These are phyloP conservation scores for Zaprionus vittiger DNA, from an alignment of 1,140 invertebrate genomes.

Conservation along the genomic window DNA sequence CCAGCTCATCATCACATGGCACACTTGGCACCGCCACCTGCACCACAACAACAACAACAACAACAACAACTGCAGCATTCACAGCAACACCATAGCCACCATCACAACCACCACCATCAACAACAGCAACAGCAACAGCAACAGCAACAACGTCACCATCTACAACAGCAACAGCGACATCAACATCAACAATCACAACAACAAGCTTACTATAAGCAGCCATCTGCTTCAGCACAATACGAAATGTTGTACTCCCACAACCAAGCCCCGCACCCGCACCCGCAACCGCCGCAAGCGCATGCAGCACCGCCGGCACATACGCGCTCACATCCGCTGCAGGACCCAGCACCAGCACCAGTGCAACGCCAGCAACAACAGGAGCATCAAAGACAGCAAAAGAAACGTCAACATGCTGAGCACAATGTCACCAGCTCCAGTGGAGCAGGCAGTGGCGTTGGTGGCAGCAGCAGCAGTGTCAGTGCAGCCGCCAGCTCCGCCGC, in stretches of 20 bases:
- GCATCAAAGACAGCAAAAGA: constrained; percentile 63
- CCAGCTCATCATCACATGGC: constrained; percentile 23
- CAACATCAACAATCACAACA: constrained; percentile 14
- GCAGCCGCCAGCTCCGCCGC: constrained; percentile 2
- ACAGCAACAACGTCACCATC: constrained; percentile 14
- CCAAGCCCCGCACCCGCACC: constrained; percentile 52
- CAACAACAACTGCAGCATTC: constrained; percentile 11
- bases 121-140: constrained; percentile 31
- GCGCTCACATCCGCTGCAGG: constrained; percentile 24
- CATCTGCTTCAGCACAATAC: constrained; percentile 60
- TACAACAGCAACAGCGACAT: constrained; percentile 28
- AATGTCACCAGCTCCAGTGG: constrained; percentile 27
- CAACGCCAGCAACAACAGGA: constrained; percentile 47
- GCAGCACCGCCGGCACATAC: constrained; percentile 3
- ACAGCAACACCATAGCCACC: constrained; percentile 22
- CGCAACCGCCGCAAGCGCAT: constrained; percentile 39
- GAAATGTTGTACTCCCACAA: constrained; percentile 84
- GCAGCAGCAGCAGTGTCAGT: constrained; percentile 11
- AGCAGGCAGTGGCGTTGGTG: constrained; percentile 27
- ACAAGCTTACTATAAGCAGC: constrained; percentile 33
- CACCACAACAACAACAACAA: constrained; percentile 55
- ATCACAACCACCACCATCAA: constrained; percentile 15
- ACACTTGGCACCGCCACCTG: constrained; percentile 60
- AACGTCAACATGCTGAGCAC: constrained; percentile 64
- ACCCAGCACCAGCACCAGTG: constrained; percentile 14